phyloP scores from a whole-genome alignment of 2,797 vertebrate genomes.

The Serranus cabrilla region DNA sequence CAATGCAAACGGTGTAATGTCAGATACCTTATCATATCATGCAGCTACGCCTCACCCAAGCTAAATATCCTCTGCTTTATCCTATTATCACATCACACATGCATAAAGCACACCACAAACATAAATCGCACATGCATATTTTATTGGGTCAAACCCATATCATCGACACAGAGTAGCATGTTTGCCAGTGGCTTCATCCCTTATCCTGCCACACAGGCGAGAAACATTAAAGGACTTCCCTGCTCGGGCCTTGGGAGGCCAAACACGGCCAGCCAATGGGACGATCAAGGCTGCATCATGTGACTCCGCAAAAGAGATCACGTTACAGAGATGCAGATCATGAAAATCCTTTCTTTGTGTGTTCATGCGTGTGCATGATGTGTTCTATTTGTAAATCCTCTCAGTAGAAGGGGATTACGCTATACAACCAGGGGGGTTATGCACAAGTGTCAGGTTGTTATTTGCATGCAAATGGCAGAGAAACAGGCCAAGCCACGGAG shows the following conservation, averaged over 20 bases:
- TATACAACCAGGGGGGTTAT: slow-evolving; percentile 6
- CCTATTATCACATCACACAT: slow-evolving; percentile 42
- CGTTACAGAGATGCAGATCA: slow-evolving; percentile 47
- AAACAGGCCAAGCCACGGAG: not conserved
- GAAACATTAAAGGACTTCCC: slow-evolving; percentile 49
- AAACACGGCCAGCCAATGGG: slow-evolving; percentile 25
- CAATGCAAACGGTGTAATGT: not conserved
- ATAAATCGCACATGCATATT: slow-evolving; percentile 19
- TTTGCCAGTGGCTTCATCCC: slow-evolving; percentile 32
- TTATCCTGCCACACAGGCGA: slow-evolving; percentile 56
- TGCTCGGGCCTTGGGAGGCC: slow-evolving; percentile 10
- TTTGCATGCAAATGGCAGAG: slow-evolving; percentile 59
- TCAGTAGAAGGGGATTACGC: slow-evolving; percentile 56
- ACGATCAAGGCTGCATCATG: slow-evolving; percentile 3
- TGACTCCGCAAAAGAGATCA: slow-evolving; percentile 40
- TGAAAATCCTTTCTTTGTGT: slow-evolving; percentile 43
- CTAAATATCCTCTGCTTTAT: slow-evolving; percentile 30
- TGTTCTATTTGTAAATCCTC: slow-evolving; percentile 50
- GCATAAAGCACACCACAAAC: slow-evolving; percentile 1
- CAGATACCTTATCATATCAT: slow-evolving; percentile 1
- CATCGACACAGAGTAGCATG: slow-evolving; percentile 17
- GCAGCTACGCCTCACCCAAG: slow-evolving; percentile 13
- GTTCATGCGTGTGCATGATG: slow-evolving; percentile 11
- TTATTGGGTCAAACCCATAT: slow-evolving; percentile 14
- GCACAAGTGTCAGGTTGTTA: slow-evolving; percentile 53